phyloP scores from a whole-genome alignment of 2,797 vertebrate genomes.

The Diglossa cyanea region DNA sequence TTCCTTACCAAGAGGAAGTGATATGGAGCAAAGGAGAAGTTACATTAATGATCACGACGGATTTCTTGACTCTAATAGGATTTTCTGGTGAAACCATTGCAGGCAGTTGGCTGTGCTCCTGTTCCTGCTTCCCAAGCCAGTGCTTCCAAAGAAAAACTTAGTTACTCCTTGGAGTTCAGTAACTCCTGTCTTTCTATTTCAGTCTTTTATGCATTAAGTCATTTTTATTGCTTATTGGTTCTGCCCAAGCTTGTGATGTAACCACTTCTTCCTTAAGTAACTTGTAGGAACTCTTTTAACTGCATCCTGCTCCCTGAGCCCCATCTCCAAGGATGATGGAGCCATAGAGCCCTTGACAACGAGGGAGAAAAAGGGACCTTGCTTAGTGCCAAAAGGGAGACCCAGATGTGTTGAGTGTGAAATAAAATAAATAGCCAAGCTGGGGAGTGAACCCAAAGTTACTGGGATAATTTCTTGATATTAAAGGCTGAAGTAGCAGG shows the following conservation, averaged over 20 bases:
- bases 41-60: background rate
- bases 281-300: constrained; percentile 15
- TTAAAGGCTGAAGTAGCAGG: constrained; percentile 15
- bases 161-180: background rate
- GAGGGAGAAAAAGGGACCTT: background rate
- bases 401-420: constrained; percentile 65
- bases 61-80: background rate
- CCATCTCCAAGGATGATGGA: background rate
- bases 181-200: background rate
- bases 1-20: background rate
- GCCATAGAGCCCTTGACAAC: background rate
- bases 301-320: constrained; percentile 38
- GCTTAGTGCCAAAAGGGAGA: constrained; percentile 48
- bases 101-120: background rate
- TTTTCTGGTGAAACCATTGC: constrained; percentile 1
- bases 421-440: constrained; percentile 37
- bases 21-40: background rate
- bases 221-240: constrained; percentile 59
- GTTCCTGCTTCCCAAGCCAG: background rate
- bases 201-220: constrained; percentile 1
- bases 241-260: constrained; percentile 29
- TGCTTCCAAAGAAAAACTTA: background rate
- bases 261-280: background rate
- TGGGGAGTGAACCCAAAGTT: constrained; percentile 41
- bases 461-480: constrained; percentile 12